Evolutionary conservation across 2,888 invertebrate species (phyloP).

Genomic region (Drosophila bunnanda): DNA sequence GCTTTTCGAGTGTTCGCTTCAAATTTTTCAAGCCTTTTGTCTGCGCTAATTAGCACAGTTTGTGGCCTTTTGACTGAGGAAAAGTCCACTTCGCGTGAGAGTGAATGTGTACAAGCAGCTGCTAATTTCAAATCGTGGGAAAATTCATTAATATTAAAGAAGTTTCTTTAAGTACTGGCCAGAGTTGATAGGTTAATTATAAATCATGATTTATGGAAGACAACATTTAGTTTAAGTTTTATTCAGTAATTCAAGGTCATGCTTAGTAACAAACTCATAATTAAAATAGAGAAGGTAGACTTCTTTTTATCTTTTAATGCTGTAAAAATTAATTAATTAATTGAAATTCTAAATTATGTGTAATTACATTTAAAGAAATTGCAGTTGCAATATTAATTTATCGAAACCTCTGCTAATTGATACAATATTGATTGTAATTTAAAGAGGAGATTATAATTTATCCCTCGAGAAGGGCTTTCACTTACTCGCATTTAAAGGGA

Average conservation of each 20-base stretch:
- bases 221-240: not conserved
- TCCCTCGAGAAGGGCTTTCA: too few relatives aligned
- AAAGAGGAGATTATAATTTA: not conserved
- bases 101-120: not conserved
- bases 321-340: too few relatives aligned
- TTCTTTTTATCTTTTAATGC: too few relatives aligned
- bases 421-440: not conserved
- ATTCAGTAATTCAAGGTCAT: not conserved
- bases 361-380: not conserved
- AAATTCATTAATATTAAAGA: not conserved
- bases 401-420: not conserved
- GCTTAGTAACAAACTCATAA: not conserved
- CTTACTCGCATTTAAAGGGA: not conserved
- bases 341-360: too few relatives aligned
- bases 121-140: not conserved
- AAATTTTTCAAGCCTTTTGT: conserved; percentile 60
- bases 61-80: conserved; percentile 60
- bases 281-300: too few relatives aligned
- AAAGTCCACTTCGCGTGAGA: not conserved
- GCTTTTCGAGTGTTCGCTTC: conserved; percentile 42
- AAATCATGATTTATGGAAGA: not conserved
- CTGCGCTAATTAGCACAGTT: conserved; percentile 71
- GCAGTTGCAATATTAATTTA: not conserved
- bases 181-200: not conserved
- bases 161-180: too few relatives aligned